Base-by-base conservation (phyloP, 2,888 invertebrate genomes). In the Philereme transversata region DNA sequence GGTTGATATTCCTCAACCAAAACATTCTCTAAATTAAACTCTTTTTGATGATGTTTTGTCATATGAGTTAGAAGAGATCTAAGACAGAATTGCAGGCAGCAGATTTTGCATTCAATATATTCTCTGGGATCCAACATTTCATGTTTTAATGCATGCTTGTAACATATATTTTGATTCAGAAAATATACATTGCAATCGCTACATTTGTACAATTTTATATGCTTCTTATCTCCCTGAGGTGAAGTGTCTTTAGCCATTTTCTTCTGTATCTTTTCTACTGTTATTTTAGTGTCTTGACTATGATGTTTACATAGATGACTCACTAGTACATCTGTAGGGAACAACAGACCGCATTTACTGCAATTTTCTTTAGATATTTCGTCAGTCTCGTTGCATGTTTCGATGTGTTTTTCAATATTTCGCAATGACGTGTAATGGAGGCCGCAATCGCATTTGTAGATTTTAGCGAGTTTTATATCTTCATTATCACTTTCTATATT, bases 71-170 rank as follows among this genome's bases (percentile, higher is more conserved):
- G 77, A 0, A 87, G 60, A 3, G 78, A 69, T 11, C 76, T 70
- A 0, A 82, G 77, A 3, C 74, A 62, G 52, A 87, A 85, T 55
- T 84, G 86, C 0, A 86, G 70, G 4, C 78, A 73, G 51, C 87
- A 87, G 0, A 86, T 62, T 48, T 87, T 87, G 51, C 87, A 87
- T 6, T 77, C 81, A 4, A 86, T 86, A 50, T 77, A 87, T 3
- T 77, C 72, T n/a, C 74, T 83, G 0, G 79, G 65, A 6, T 86
- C 78, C 4, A 87, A 56, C 0, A 59, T 46, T 6, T 48, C 57
- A 7, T 87, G 87, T 34, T 54, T 22, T 22, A 22, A 3, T 0
- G 69, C 67, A 22, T 87, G 87, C 7, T 79, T 75, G 4, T 73
- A 75, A 47, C 85, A 86, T 4, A 73, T 65, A 0, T 55, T 67